A percentile compares a stretch with the other conserved stretches of the same genome.
Conservation (phyloP, 2,113 vertebrate genomes). For the Corydoras sp. region DNA sequence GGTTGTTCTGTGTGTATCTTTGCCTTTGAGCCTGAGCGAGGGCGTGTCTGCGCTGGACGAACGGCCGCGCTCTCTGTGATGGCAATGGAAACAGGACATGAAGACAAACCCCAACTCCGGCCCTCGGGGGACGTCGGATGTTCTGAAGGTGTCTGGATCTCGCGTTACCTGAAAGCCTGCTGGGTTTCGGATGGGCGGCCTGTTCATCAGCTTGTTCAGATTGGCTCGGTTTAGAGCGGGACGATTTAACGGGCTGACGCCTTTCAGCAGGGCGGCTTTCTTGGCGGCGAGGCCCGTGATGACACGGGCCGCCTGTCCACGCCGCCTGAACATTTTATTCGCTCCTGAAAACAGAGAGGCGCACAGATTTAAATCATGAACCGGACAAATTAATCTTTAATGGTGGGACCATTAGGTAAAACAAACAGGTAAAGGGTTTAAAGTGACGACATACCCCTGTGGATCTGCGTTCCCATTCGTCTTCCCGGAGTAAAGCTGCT, state of each 20-base stretch:
- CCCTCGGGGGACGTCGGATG: not conserved
- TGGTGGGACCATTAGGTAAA: not conserved
- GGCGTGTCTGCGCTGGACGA: constrained; percentile 70
- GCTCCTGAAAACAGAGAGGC: constrained; percentile 50
- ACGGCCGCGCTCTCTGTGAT: constrained; percentile 64
- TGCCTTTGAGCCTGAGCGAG: constrained; percentile 72
- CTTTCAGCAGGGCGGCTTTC: constrained; percentile 70
- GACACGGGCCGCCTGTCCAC: constrained; percentile 78
- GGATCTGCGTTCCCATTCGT: constrained; percentile 62
- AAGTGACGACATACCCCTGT: constrained; percentile 62
- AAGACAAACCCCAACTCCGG: not conserved
- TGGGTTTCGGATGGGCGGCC: constrained; percentile 66
- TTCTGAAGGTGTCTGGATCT: no score
- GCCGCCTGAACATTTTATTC: constrained; percentile 65
- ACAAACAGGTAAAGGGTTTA: not conserved
- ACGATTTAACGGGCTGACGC: constrained; percentile 77
- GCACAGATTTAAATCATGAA: no score
- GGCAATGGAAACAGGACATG: not conserved
- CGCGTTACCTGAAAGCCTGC: constrained; percentile 71
- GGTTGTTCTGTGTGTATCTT: constrained; percentile 68
- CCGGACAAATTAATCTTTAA: not conserved
- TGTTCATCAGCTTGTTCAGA: not conserved
- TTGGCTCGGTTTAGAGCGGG: constrained; percentile 32
- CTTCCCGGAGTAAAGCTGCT: constrained; percentile 68
- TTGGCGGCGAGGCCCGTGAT: constrained; percentile 83